Percentiles rank a stretch among this genome's conserved stretches.
phyloP scores from a whole-genome alignment of 2,888 invertebrate genomes.

The Neoascia interrupta region DNA sequence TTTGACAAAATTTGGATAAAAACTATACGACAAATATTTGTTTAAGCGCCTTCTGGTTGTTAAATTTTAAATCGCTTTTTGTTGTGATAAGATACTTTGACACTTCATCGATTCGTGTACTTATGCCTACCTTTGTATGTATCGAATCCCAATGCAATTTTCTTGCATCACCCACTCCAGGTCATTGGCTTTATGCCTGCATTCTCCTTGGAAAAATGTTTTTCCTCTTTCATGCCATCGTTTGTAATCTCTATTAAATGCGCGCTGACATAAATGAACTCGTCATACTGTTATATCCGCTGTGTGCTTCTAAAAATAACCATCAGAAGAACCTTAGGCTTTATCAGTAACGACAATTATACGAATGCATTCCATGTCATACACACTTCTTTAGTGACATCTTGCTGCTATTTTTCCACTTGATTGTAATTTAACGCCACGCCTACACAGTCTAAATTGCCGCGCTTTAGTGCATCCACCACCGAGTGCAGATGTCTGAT shows the following conservation, averaged over 20 bases:
- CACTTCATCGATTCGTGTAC: no score
- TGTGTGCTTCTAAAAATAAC: slow-evolving; percentile 56
- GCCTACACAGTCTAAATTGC: slow-evolving; percentile 59
- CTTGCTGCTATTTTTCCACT: slow-evolving; percentile 64
- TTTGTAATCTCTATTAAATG: slow-evolving; percentile 60
- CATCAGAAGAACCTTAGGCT: slow-evolving; percentile 32
- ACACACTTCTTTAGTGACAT: slow-evolving; percentile 11
- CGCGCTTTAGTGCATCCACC: not conserved
- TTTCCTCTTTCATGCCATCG: slow-evolving; percentile 29
- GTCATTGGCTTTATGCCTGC: slow-evolving; percentile 5
- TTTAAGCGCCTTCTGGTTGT: slow-evolving; percentile 29
- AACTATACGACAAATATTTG: slow-evolving; percentile 13
- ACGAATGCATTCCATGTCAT: not conserved
- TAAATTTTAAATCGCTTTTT: no score
- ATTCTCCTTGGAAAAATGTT: slow-evolving; percentile 7
- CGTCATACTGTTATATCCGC: slow-evolving; percentile 49
- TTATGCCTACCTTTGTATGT: no score
- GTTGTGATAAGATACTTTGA: no score
- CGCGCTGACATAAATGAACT: slow-evolving; percentile 63
- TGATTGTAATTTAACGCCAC: slow-evolving; percentile 68
- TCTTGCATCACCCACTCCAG: slow-evolving; percentile 1
- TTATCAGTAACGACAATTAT: slow-evolving; percentile 60
- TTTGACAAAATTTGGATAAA: not conserved
- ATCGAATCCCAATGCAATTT: no score
- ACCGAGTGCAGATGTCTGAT: slow-evolving; percentile 36